phyloP scores from a whole-genome alignment of 2,888 invertebrate genomes.

The Leucophora obtusa region DNA sequence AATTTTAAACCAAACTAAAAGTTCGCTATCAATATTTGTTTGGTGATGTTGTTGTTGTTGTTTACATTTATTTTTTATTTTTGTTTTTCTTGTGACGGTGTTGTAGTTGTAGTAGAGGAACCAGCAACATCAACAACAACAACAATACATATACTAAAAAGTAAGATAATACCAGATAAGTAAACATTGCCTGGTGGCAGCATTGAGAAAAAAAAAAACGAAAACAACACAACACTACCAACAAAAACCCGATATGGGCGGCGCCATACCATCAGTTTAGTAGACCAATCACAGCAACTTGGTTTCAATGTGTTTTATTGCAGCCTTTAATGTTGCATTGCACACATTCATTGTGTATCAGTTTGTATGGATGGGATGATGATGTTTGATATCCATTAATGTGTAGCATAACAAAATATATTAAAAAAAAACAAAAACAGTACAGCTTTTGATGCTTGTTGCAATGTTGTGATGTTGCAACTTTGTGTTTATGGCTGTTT shows the following conservation, averaged over 20 bases:
- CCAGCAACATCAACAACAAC: conserved; percentile 48
- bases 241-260: conserved; percentile 78
- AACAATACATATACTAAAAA: conserved; percentile 66
- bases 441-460: conserved; percentile 44
- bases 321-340: conserved; percentile 64
- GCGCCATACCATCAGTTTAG: conserved; percentile 74
- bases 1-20: conserved; percentile 15
- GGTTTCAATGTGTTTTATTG: conserved; percentile 66
- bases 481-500: conserved; percentile 30
- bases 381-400: conserved; percentile 65
- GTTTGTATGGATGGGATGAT: conserved; percentile 21
- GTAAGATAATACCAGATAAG: conserved; percentile 69
- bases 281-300: conserved; percentile 76
- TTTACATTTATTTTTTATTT: too few species aligned
- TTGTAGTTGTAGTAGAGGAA: conserved; percentile 10
- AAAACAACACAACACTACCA: conserved; percentile 44
- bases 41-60: conserved; percentile 30
- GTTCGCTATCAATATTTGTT: conserved; percentile 58
- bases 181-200: conserved; percentile 63
- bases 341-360: conserved; percentile 42
- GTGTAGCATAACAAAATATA: conserved; percentile 65
- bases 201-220: conserved; percentile 47
- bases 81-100: conserved; percentile 45
- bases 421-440: conserved; percentile 58
- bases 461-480: conserved; percentile 35